Evolutionary conservation across 2,797 vertebrate genomes (phyloP), one percentile per base, ranked within the genome.

Genomic region (Urophycis tenuis): DNA sequence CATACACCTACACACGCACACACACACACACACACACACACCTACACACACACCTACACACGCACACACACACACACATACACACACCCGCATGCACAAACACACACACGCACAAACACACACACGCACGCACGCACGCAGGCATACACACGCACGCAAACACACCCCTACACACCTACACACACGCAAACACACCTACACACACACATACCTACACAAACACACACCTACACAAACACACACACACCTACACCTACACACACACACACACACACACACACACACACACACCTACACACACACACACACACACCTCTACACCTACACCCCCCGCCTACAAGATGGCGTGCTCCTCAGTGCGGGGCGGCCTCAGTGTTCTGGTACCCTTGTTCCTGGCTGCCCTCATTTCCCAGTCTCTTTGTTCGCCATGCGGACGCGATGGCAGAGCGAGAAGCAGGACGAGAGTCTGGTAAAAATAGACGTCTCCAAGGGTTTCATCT

Each of bases 401-500:
- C 90, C 90, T 90, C 86, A 80, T 91, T 91, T 92, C 84, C 83
- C 77, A 85, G 88, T 88, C 84, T 88, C 86, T 81, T 79, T 80
- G 85, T 88, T 85, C 84, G 84, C 25, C 84, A 64, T 81, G 78
- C 82, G 41, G 83, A 67, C 11, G 83, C 87, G 88, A 86, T 81
- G 78, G 83, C 86, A 91, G 89, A 91, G 88, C 82, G 86, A 86
- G 83, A 86, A 88, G 86, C 72, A 88, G 85, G 88, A 89, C 85
- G 87, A 89, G 86, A 86, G 85, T 87, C 86, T 84, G 89, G 81
- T 92, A 92, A 89, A 90, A 91, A 92, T 91, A 92, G 90, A 74
- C 29, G 80, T 89, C 89, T 90, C 88, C 72, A 75, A 87, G 88
- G 89, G 83, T 78, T 85, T 84, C 78, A 77, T 45, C n/a, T 79